phyloP scores from a whole-genome alignment of 2,113 vertebrate genomes.

The Xenus cinereus region DNA sequence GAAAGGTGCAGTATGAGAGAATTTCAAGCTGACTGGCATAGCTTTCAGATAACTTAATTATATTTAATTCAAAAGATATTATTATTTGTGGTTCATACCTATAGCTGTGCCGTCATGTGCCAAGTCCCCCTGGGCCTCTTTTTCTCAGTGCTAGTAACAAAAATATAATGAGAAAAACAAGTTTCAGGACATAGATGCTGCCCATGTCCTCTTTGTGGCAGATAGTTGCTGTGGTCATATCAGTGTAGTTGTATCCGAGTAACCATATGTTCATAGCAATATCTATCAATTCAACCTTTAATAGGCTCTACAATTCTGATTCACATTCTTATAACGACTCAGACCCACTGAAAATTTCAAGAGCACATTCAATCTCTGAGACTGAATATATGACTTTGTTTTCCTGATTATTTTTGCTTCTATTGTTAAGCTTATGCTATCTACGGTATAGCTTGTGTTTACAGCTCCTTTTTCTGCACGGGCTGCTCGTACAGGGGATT shows the following conservation, averaged over 20 bases:
- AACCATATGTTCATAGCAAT: neutral
- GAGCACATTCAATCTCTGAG: neutral
- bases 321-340: neutral
- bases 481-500: neutral
- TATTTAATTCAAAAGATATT: neutral
- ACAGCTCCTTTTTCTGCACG: neutral
- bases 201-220: neutral
- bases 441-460: neutral
- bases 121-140: neutral
- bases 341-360: conserved; percentile 1
- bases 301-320: neutral
- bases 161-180: neutral
- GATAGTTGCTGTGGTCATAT: neutral
- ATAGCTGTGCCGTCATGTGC: neutral
- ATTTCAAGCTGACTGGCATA: neutral
- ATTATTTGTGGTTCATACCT: neutral
- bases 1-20: neutral
- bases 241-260: neutral
- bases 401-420: neutral
- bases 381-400: conserved; percentile 21
- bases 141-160: neutral
- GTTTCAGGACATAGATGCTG: neutral
- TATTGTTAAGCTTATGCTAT: neutral
- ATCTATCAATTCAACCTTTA: neutral
- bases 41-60: neutral